Percentiles rank a stretch among this genome's conserved stretches.
Evolutionary conservation across 2,888 invertebrate genomes (phyloP).

Genomic region (Athripsodes cinereus): DNA sequence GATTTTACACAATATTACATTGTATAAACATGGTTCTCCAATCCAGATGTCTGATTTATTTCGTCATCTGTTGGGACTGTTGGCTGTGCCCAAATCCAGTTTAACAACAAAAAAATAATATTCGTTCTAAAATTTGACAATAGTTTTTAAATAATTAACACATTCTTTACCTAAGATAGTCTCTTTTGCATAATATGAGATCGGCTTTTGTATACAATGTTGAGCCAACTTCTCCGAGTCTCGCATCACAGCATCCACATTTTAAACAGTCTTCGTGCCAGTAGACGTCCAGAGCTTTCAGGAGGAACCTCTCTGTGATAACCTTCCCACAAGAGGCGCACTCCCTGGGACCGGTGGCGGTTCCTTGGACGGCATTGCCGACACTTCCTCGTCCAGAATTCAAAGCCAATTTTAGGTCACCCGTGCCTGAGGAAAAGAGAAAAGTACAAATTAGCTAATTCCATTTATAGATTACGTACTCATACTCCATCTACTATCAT

Average conservation of each 20-base stretch:
- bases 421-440: slow-evolving; percentile 19
- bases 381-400: slow-evolving; percentile 30
- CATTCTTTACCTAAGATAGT: slow-evolving; percentile 74
- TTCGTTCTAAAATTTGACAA: too few relatives aligned
- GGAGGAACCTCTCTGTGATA: slow-evolving; percentile 74
- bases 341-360: slow-evolving; percentile 51
- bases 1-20: too few relatives aligned
- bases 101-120: too few relatives aligned
- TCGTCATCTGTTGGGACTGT: too few relatives aligned
- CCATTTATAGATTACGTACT: too few relatives aligned
- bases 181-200: slow-evolving; percentile 84
- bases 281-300: slow-evolving; percentile 81
- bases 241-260: slow-evolving; percentile 87
- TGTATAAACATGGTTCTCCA: too few relatives aligned
- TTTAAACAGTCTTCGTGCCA: slow-evolving; percentile 95
- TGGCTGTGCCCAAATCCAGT: too few relatives aligned
- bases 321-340: slow-evolving; percentile 83
- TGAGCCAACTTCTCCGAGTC: slow-evolving; percentile 89
- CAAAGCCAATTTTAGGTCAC: slow-evolving; percentile 32
- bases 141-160: not conserved
- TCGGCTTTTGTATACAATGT: slow-evolving; percentile 87
- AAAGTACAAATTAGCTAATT: not conserved
- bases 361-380: slow-evolving; percentile 35
- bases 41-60: too few relatives aligned
- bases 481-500: too few relatives aligned